Evolutionary conservation across 2,797 vertebrate species (phyloP).

Genomic region (Champsocephalus esox): DNA sequence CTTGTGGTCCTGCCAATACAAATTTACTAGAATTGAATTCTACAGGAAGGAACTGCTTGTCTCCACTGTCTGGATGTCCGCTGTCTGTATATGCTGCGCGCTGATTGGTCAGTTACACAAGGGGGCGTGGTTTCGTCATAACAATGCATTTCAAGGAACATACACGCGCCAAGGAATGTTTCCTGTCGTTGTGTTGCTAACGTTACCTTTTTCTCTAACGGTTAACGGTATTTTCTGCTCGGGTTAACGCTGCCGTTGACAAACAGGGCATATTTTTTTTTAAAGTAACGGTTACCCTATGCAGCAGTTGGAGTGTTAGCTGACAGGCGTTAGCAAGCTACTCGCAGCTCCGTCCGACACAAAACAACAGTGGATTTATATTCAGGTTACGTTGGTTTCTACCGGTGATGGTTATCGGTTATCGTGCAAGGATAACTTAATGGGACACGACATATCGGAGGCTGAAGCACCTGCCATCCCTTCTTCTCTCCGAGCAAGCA

Average conservation of each 20-base stretch:
- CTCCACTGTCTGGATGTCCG: slow-evolving; percentile 59
- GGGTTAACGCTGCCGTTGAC: slow-evolving; percentile 3
- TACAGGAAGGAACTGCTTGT: slow-evolving; percentile 59
- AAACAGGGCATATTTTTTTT: background rate
- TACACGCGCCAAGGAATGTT: slow-evolving; percentile 84
- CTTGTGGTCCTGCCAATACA: no score
- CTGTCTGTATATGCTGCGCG: slow-evolving; percentile 66
- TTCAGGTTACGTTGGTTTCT: slow-evolving; percentile 11
- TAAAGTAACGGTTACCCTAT: slow-evolving; percentile 7
- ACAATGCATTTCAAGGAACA: slow-evolving; percentile 81
- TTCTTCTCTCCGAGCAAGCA: slow-evolving; percentile 47
- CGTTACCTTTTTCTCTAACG: background rate
- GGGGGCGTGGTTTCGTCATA: slow-evolving; percentile 70
- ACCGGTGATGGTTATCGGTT: background rate
- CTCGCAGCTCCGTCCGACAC: slow-evolving; percentile 45
- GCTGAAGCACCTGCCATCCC: slow-evolving; percentile 60
- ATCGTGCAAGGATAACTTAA: slow-evolving; percentile 38
- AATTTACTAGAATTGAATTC: background rate
- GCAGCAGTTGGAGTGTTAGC: slow-evolving; percentile 62
- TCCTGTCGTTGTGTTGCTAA: slow-evolving; percentile 57
- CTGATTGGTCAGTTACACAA: slow-evolving; percentile 47
- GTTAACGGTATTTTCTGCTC: slow-evolving; percentile 20
- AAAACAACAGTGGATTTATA: slow-evolving; percentile 13
- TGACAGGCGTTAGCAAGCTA: slow-evolving; percentile 71
- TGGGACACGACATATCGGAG: slow-evolving; percentile 56